These are phyloP conservation scores for Drosophila aldrichi DNA, from an alignment of 2,888 invertebrate species.

Conservation along the genomic window DNA sequence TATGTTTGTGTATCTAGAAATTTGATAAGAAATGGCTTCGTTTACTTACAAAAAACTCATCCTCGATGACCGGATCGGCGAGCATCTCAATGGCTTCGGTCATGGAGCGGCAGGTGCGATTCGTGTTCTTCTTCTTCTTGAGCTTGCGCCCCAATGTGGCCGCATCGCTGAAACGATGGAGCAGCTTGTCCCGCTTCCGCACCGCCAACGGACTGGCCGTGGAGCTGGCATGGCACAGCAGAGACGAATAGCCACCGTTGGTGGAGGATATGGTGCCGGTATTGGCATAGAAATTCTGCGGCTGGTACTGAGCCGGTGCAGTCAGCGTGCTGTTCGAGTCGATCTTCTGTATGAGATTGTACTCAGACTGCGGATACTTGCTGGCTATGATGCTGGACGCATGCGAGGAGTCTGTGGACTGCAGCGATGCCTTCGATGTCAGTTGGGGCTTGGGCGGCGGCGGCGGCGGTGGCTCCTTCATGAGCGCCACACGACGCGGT, in stretches of 20 bases:
- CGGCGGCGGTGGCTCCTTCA: conserved; percentile 84
- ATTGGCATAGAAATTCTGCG: conserved; percentile 83
- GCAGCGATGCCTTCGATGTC: conserved; percentile 74
- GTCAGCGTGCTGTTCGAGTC: conserved; percentile 82
- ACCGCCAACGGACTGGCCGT: conserved; percentile 83
- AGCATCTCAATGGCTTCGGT: conserved; percentile 85
- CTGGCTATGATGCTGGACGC: conserved; percentile 77
- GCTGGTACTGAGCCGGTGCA: conserved; percentile 78
- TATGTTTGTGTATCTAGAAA: conserved; percentile 12
- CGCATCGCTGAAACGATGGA: conserved; percentile 85
- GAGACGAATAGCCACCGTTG: conserved; percentile 65
- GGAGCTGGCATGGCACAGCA: conserved; percentile 83
- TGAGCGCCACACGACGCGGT: conserved; percentile 83
- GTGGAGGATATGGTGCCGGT: conserved; percentile 73
- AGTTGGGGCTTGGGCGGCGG: conserved; percentile 82
- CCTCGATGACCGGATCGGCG: conserved; percentile 85
- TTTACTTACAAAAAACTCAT: conserved; percentile 85
- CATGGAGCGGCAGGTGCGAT: conserved; percentile 85
- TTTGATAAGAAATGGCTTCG: conserved; percentile 23
- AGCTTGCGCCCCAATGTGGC: conserved; percentile 84
- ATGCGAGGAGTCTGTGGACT: conserved; percentile 65
- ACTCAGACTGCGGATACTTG: conserved; percentile 84
- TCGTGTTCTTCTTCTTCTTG: conserved; percentile 85
- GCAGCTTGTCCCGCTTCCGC: conserved; percentile 84
- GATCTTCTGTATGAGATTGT: conserved; percentile 84